A percentile compares a stretch with the other conserved stretches of the same genome.
phyloP scores from a whole-genome alignment of 1,140 invertebrate genomes.

The Penaeus japonicus region DNA sequence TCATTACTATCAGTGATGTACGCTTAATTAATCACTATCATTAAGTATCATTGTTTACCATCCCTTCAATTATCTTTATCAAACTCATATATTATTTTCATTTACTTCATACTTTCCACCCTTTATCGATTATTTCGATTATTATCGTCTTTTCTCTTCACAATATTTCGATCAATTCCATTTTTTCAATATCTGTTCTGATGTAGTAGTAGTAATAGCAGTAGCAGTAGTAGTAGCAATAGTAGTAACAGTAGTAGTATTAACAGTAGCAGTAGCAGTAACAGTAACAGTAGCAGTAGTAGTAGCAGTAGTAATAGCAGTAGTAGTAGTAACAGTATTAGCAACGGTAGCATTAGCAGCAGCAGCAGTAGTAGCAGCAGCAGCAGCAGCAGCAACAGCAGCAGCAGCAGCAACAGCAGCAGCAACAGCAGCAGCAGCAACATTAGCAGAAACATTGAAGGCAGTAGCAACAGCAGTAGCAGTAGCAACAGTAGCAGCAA shows the following conservation, averaged over 20 bases:
- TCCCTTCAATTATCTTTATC: no score
- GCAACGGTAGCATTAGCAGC: background rate
- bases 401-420: background rate
- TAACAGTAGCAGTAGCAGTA: background rate
- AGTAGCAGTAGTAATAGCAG: background rate
- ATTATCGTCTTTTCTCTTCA: background rate
- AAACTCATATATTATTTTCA: no score
- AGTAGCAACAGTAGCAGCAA: background rate
- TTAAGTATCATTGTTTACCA: no score
- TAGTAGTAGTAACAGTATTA: background rate
- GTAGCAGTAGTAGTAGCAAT: background rate
- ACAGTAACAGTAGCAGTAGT: background rate
- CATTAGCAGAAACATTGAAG: background rate
- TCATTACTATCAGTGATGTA: no score
- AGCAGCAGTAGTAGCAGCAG: background rate
- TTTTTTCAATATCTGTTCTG: no score
- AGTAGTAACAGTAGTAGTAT: no score
- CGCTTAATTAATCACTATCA: no score
- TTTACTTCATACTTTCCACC: no score
- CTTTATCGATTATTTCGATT: no score
- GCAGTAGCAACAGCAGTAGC: background rate
- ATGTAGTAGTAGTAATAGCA: background rate
- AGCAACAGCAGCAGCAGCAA: background rate
- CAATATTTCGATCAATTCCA: background rate
- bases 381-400: background rate